Evolutionary conservation across 1,140 invertebrate genomes (phyloP), one percentile per base, ranked within the genome.

Genomic region (Heliothis subflexa): DNA sequence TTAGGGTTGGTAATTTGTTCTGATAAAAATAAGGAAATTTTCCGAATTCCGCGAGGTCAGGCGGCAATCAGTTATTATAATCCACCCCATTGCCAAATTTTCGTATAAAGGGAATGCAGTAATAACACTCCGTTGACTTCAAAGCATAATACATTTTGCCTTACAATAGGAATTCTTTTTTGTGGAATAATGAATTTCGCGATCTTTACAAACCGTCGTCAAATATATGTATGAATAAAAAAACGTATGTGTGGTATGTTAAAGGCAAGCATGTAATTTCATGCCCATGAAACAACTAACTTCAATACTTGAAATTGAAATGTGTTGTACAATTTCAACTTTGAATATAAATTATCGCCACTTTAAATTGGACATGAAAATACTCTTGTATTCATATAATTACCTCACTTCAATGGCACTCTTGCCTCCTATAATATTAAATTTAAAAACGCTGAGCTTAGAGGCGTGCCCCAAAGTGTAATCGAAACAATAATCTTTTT

Each of bases 11-110:
- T 75, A 75, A 75, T 75, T 75, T 75, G 59, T 75, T 52, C 59
- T 62, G 59, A 75, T 75, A 75, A 75, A 68, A 75, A 75, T 75
- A 75, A 14, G 47, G 11, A 40, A 75, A 64, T 62, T 33, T 62
- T 21, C 47, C 45, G 55, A 49, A 47, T 64, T 50, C 59, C 59
- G 47, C 73, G 73, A 75, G 73, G 73, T 75, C 73, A 75, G 59
- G 21, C 73, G 49, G 47, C 73, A 75, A 75, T 75, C 73, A 75
- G 73, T 75, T 75, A 75, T 75, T 75, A 75, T 64, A 75, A 64
- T 75, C 73, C 73, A 59, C 21, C 59, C 59, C 73, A 75, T 75
- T 64, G 73, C 73, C 73, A 75, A 75, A 75, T 75, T 49, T 64
- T 62, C 59, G 73, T 25, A 75, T 54, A 64, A 75, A 75, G 25